Base-by-base conservation (phyloP, 2,113 vertebrate species). In the Recurvirostra avosetta region DNA sequence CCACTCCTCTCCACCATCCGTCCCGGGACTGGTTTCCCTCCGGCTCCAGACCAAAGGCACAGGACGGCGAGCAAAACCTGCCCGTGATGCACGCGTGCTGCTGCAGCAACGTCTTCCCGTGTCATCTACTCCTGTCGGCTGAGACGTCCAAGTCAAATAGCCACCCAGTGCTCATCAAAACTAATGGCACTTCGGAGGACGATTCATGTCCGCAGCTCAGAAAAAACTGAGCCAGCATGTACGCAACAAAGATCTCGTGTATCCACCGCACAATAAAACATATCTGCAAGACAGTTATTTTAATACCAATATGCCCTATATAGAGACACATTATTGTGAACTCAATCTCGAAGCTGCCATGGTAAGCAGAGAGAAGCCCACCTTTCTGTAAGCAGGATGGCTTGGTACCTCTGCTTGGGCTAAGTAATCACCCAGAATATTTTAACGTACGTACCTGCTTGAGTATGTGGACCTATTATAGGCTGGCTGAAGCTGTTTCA, bases 141-240 rank as follows among this genome's bases (percentile, higher is more conserved):
- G 89, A 84, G 91, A 71, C 52, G 66, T 36, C 65, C 0, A 38
- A 72, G 68, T 80, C 70, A 78, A 86, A 80, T 16, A 79, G 82
- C 17, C 49, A 58, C 87, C 56, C 45, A 38, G 34, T 53, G 89
- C 86, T 90, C 87, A 82, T 86, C 86, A 87, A 82, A 89, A 59
- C 68, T 26, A 72, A 67, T n/a, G 61, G 73, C 71, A 73, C 43
- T 78, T 92, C 67, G 73, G 71, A 87, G 66, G 52, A 71, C 58
- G 32, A 92, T 82, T 91, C 94, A 41, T 74, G 53, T 72, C 66
- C 40, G 86, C 93, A 62, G 62, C 73, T 92, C 86, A 90, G 87
- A 95, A 95, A 88, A 88, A 95, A 95, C 76, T 63, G 83, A 97
- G 86, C 94, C 86, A 95, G 92, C 81, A 63, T 55, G 70, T 68